A percentile compares a stretch with the other conserved stretches of the same genome.
These are phyloP conservation scores for Otis tarda DNA, from an alignment of 2,113 vertebrate genomes.

Conservation along the genomic window DNA sequence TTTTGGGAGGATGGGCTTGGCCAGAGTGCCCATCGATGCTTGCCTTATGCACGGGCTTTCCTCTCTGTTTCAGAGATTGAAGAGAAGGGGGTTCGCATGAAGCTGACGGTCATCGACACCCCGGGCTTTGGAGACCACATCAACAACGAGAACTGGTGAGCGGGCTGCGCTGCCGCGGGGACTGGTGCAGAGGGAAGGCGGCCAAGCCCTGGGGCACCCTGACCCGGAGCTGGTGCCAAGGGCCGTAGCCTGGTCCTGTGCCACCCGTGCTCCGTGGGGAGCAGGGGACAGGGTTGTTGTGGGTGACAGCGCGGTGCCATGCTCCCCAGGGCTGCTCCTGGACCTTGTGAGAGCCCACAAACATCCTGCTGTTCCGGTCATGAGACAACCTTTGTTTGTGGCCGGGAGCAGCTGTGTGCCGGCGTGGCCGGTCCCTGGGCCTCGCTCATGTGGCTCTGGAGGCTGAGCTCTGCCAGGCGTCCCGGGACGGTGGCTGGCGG, in stretches of 20 bases:
- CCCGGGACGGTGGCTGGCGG: neutral
- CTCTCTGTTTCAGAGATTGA: conserved; percentile 84
- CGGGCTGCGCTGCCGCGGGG: neutral
- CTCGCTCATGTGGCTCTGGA: neutral
- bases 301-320: neutral
- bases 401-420: conserved; percentile 33
- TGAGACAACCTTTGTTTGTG: conserved; percentile 41
- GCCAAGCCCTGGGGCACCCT: neutral
- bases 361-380: conserved; percentile 20
- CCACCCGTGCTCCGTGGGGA: fast-evolving
- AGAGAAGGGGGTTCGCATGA: conserved; percentile 98
- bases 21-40: fast-evolving
- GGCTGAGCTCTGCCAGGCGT: neutral
- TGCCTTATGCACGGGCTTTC: fast-evolving
- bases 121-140: conserved; percentile 98
- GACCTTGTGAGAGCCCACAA: neutral
- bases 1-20: neutral
- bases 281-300: neutral
- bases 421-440: neutral
- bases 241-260: neutral
- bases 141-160: conserved; percentile 98
- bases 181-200: fast-evolving
- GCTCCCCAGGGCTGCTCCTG: neutral
- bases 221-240: neutral
- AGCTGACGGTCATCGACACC: conserved; percentile 95